Evolutionary conservation across 2,113 vertebrate species (phyloP).

Genomic region (Pandion haliaetus): DNA sequence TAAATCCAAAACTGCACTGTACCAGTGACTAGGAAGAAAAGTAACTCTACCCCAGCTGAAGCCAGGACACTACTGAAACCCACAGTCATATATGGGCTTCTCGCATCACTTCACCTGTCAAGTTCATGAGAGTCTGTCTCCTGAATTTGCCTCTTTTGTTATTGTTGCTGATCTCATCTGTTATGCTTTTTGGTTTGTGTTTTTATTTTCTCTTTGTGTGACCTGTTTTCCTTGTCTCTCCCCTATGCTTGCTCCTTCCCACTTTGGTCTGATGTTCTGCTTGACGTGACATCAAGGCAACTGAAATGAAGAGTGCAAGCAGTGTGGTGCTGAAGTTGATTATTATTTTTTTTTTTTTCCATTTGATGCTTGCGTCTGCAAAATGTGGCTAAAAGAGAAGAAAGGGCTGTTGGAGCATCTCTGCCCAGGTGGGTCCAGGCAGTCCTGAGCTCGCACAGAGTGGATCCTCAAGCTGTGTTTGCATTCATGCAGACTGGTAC

Average conservation of each 20-base stretch:
- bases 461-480: neutral
- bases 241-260: neutral
- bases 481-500: neutral
- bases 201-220: neutral
- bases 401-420: neutral
- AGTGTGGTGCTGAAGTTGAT: neutral
- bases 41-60: too few relatives aligned
- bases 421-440: neutral
- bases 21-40: too few relatives aligned
- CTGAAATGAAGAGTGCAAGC: neutral
- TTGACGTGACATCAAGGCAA: neutral
- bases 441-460: accelerated
- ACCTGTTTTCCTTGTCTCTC: neutral
- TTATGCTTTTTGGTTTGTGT: neutral
- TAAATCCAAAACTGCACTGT: too few relatives aligned
- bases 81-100: neutral
- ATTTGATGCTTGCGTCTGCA: neutral
- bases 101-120: accelerated
- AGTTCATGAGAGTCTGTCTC: neutral
- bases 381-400: neutral
- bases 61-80: neutral
- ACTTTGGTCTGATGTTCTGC: neutral
- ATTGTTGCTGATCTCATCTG: neutral
- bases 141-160: neutral
- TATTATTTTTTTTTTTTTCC: neutral